These are phyloP conservation scores for Mylabris sibirica DNA, from an alignment of 2,888 invertebrate species.

Conservation along the genomic window DNA sequence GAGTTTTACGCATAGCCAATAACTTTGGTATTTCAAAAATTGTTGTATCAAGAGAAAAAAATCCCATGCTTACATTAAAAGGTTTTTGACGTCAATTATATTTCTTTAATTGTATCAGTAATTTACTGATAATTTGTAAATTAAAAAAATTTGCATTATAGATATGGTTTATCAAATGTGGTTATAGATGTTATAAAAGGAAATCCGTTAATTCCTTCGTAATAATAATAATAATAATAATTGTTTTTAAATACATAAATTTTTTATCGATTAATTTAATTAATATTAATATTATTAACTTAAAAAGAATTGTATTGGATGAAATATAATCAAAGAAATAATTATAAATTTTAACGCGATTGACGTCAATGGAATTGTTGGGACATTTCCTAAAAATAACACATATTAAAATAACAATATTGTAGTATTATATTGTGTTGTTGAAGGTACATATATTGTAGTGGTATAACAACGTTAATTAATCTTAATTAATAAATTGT, in stretches of 20 bases:
- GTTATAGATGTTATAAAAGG: background rate
- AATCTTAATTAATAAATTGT: slow-evolving; percentile 13
- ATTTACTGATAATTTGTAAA: background rate
- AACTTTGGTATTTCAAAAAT: too few relatives aligned
- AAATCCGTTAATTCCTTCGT: background rate
- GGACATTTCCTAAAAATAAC: background rate
- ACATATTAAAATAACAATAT: slow-evolving; percentile 1
- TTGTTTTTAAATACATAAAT: background rate
- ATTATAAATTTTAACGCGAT: background rate
- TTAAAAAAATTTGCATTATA: background rate
- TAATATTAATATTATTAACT: background rate
- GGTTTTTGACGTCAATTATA: background rate
- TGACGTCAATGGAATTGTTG: slow-evolving; percentile 2
- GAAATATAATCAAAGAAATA: background rate
- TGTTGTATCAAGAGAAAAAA: too few relatives aligned
- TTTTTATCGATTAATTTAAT: background rate
- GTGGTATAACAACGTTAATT: background rate
- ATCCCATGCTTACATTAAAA: background rate
- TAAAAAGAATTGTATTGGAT: background rate
- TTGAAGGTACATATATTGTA: background rate
- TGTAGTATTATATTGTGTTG: background rate
- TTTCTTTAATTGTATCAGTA: background rate
- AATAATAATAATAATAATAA: background rate
- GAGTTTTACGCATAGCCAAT: too few relatives aligned
- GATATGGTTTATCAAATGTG: slow-evolving; percentile 4